Evolutionary conservation across 2,797 vertebrate genomes (phyloP).

Genomic region (Girardinus metallicus): DNA sequence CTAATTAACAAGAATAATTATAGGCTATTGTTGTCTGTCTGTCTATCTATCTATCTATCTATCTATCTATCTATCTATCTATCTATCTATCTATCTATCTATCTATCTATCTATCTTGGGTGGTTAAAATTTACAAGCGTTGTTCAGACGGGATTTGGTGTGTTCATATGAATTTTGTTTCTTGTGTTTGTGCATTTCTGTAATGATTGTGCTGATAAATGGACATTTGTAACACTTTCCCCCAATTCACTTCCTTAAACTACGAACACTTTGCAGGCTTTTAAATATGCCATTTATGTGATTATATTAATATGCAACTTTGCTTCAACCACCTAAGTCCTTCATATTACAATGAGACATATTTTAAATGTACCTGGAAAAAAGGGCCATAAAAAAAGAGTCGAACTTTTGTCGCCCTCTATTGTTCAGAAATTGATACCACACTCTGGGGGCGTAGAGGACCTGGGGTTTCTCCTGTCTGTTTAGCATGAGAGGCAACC

Average conservation of each 20-base stretch:
- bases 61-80: background rate
- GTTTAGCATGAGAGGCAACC: background rate
- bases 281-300: background rate
- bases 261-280: background rate
- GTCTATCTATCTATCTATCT: background rate
- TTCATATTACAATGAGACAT: background rate
- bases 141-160: background rate
- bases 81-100: conserved; percentile 1
- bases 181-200: background rate
- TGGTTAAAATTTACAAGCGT: background rate
- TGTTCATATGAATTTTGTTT: background rate
- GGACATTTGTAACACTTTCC: background rate
- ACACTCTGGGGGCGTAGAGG: conserved; percentile 53
- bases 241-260: background rate
- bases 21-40: background rate
- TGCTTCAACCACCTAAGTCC: background rate
- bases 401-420: conserved; percentile 57
- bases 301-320: background rate
- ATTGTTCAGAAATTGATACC: conserved; percentile 35
- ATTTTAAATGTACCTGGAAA: background rate
- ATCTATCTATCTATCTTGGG: conserved; percentile 23
- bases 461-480: conserved; percentile 13
- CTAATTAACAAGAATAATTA: background rate
- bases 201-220: background rate
- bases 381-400: background rate